Evolutionary conservation across 1,140 invertebrate species (phyloP).

Genomic region (Anastrepha ludens): DNA sequence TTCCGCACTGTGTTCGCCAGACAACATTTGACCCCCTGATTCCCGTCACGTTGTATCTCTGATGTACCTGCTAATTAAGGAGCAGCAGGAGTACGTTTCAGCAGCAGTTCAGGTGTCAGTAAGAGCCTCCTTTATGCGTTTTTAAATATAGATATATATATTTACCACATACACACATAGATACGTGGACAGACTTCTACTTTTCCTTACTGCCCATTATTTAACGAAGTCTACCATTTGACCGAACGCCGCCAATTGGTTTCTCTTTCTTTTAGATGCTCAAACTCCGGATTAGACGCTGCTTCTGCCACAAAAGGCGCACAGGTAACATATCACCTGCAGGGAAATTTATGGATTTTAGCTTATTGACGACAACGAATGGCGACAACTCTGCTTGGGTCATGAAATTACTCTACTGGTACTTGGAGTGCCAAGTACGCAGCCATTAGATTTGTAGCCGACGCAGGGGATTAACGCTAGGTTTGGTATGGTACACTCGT

Average conservation of each 20-base stretch:
- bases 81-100: background rate
- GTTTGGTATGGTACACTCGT: background rate
- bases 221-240: background rate
- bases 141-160: background rate
- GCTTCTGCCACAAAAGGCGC: background rate
- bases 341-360: conserved; percentile 40
- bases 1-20: too few species aligned
- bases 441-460: conserved; percentile 14
- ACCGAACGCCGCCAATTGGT: background rate
- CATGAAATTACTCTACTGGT: background rate
- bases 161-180: background rate
- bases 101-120: conserved; percentile 19
- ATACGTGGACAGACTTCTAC: background rate
- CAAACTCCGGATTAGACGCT: background rate
- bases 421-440: background rate
- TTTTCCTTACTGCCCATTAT: background rate
- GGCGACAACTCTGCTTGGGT: conserved; percentile 11
- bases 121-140: background rate
- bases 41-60: background rate
- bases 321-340: conserved; percentile 20
- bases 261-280: background rate
- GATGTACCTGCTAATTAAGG: background rate
- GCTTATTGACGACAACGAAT: background rate
- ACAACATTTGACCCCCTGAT: background rate
- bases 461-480: conserved; percentile 32